phyloP scores from a whole-genome alignment of 2,888 invertebrate species.

The Candidula unifasciata region DNA sequence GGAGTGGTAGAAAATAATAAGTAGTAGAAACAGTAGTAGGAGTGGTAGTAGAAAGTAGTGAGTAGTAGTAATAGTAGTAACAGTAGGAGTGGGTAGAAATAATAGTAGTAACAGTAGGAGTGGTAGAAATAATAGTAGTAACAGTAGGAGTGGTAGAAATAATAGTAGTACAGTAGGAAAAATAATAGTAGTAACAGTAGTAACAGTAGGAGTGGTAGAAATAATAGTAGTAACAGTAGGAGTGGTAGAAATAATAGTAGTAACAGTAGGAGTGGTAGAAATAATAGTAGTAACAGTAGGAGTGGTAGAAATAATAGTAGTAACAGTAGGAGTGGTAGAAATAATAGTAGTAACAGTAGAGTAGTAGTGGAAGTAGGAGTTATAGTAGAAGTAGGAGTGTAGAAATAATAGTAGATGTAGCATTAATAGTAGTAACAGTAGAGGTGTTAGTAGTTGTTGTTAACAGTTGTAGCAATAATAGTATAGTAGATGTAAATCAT shows the following conservation, averaged over 20 bases:
- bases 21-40: neutral
- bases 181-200: neutral
- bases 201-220: no score
- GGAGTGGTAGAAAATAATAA: neutral
- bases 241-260: neutral
- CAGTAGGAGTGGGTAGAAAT: neutral
- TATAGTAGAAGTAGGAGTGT: no score
- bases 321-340: neutral
- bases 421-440: no score
- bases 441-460: neutral
- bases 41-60: neutral
- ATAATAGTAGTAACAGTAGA: neutral
- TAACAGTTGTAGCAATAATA: neutral
- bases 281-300: neutral
- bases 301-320: neutral
- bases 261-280: no score
- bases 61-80: neutral
- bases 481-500: no score
- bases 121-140: neutral
- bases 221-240: neutral
- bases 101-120: neutral
- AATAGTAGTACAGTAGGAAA: neutral
- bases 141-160: neutral
- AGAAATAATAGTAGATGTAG: neutral
- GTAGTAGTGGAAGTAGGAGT: neutral